Evolutionary conservation across 2,888 invertebrate species (phyloP), one percentile per base, ranked within the genome.

Genomic region (Nomada flava): DNA sequence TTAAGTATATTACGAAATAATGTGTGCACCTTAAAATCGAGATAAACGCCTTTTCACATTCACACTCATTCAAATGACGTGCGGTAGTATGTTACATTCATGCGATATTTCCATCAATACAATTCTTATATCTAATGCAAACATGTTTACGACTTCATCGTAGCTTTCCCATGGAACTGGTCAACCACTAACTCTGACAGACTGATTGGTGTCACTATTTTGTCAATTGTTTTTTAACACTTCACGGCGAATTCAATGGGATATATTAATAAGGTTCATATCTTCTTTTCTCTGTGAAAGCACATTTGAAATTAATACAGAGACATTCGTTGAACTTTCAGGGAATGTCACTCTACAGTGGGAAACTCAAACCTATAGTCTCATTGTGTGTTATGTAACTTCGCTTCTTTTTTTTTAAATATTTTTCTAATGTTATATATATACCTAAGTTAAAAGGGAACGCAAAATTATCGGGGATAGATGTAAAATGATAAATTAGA

Each of bases 121-220:
- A 73, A 83, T 84, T 77, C 60, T 83, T 78, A 55, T 60, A 50
- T 47, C 52, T 71, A 42, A 75, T 44, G 55, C 59, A 71, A 77
- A 83, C 75, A 82, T 71, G 70, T 73, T 82, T 52, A 64, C 23
- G 57, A 76, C 57, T 52, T 70, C 67, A 53, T 53, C 69, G 18
- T 64, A 69, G 20, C 29, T 59, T 76, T 68, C 4, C 20, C 18
- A 52, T 59, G 15, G 36, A 63, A 20, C 18, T n/a, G 20, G 67
- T 10, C 60, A 60, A 72, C 13, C 57, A 36, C 20, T 71, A 53
- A 68, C 60, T 80, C 23, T 72, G 72, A 72, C 59, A 76, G 70
- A 74, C 62, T 10, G 23, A 71, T 53, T 52, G 36, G 42, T 64
- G 72, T 72, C 68, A 76, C 26, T 2, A 36, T 68, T 76, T 76